phyloP scores from a whole-genome alignment of 2,113 vertebrate genomes.

The Vidua macroura region DNA sequence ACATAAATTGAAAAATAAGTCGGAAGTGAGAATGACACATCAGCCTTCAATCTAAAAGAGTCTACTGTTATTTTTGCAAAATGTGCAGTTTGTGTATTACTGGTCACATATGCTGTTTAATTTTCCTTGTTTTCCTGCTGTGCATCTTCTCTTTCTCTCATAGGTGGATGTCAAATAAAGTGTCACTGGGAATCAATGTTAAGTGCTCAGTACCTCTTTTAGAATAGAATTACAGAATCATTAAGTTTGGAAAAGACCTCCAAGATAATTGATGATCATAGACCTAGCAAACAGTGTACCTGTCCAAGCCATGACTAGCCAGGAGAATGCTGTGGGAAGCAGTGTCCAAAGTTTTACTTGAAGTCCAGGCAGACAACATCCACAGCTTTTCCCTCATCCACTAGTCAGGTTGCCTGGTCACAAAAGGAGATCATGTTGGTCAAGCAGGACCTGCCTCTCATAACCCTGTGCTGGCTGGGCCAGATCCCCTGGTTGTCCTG shows the following conservation, averaged over 20 bases:
- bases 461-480: not conserved
- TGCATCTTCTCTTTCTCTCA: not conserved
- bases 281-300: not conserved
- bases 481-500: not conserved
- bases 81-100: not conserved
- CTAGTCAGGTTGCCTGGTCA: not conserved
- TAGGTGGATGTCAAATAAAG: not conserved
- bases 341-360: not conserved
- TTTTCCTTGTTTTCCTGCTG: not conserved
- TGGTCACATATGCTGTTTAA: not conserved
- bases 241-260: not conserved
- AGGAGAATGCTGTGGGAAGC: not conserved
- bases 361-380: not conserved
- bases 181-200: not conserved
- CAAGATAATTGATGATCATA: not conserved
- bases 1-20: not conserved
- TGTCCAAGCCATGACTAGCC: not conserved
- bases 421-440: not conserved
- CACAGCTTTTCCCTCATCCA: not conserved
- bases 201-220: not conserved
- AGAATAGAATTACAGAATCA: not conserved
- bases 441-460: not conserved
- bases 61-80: not conserved
- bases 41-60: not conserved
- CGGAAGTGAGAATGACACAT: not conserved